These are phyloP conservation scores for Bubo scandiacus DNA, from an alignment of 2,113 vertebrate species.

Conservation along the genomic window DNA sequence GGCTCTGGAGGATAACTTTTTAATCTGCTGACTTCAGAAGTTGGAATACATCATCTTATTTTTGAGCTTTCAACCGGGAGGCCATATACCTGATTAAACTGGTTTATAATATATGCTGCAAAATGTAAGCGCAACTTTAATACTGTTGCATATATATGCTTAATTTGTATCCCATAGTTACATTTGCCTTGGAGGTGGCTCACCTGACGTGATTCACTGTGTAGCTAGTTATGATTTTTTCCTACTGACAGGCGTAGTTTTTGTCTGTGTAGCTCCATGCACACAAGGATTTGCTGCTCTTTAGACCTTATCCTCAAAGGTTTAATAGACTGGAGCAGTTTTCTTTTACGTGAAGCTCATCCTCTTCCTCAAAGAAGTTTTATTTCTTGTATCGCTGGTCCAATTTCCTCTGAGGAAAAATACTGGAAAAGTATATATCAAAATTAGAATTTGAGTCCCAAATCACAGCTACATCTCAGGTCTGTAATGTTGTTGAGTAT, in stretches of 20 bases:
- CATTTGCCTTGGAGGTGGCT: constrained; percentile 21
- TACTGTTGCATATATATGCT: neutral
- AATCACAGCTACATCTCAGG: neutral
- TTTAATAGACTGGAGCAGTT: neutral
- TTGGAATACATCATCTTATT: neutral
- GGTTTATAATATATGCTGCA: neutral
- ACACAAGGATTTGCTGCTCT: neutral
- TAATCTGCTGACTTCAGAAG: constrained; percentile 13
- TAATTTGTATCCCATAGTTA: neutral
- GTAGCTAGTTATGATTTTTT: neutral
- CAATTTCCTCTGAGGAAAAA: neutral
- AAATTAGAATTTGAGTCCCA: neutral
- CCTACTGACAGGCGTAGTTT: neutral
- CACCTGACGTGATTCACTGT: neutral
- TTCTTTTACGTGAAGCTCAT: neutral
- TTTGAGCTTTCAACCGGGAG: neutral
- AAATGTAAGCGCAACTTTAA: neutral
- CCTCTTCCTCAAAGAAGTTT: neutral
- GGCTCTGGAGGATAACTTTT: constrained; percentile 20
- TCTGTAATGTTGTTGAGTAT: neutral
- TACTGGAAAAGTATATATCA: neutral
- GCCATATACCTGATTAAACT: neutral
- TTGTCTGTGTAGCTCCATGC: neutral
- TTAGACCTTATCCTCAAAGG: neutral
- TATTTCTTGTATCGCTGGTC: neutral